These are phyloP conservation scores for Pteropus alecto DNA, from an alignment of 2,113 vertebrate genomes.

Conservation along the genomic window DNA sequence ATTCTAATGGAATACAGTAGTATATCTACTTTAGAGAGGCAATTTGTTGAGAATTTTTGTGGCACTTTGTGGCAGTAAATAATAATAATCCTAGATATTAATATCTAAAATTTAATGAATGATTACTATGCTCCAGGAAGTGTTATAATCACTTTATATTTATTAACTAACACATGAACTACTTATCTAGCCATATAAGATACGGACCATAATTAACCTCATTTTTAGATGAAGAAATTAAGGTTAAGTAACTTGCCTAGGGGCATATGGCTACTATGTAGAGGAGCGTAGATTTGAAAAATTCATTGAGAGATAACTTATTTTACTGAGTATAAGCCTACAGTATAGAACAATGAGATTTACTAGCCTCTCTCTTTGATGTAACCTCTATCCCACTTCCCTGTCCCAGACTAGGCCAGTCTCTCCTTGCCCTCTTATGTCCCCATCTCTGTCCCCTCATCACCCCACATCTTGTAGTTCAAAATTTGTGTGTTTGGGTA, in stretches of 20 bases:
- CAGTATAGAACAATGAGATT: not conserved
- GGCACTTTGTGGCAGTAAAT: not conserved
- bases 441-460: not conserved
- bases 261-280: not conserved
- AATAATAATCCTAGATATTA: not conserved
- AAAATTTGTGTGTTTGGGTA: not conserved
- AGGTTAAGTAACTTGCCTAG: not conserved
- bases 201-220: not conserved
- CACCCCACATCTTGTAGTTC: not conserved
- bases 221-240: not conserved
- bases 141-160: not conserved
- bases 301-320: not conserved
- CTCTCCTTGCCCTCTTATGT: not conserved
- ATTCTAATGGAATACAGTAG: not conserved
- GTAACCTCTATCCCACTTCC: rapidly evolving
- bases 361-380: not conserved
- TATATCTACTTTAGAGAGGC: not conserved
- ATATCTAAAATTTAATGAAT: not conserved
- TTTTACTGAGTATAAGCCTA: not conserved
- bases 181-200: not conserved
- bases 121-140: not conserved
- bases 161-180: not conserved
- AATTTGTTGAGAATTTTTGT: not conserved
- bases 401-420: not conserved
- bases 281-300: not conserved